These are phyloP conservation scores for Pungitius pungitius DNA, from an alignment of 2,113 vertebrate species.

Conservation along the genomic window DNA sequence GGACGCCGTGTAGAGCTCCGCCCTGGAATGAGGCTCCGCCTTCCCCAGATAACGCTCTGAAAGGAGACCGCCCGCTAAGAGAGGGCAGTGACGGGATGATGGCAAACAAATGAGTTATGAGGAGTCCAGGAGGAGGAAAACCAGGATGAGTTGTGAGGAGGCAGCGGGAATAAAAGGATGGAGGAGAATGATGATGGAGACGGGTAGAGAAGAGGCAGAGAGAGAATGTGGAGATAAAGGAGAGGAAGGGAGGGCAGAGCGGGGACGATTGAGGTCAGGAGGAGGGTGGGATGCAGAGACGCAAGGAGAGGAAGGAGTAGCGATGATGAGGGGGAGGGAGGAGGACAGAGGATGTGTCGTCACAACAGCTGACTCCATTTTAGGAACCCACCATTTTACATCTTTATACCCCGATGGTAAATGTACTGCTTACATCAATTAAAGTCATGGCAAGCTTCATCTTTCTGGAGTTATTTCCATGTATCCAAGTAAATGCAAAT, in stretches of 20 bases:
- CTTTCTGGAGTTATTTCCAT: neutral
- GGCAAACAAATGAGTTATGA: neutral
- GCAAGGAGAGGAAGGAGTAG: neutral
- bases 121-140: neutral
- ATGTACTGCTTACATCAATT: neutral
- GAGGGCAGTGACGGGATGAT: neutral
- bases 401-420: neutral
- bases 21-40: constrained; percentile 43
- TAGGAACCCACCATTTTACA: constrained; percentile 61
- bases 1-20: constrained; percentile 61
- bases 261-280: neutral
- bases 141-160: neutral
- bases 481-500: neutral
- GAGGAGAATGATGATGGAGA: neutral
- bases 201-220: neutral
- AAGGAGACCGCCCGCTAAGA: constrained; percentile 62
- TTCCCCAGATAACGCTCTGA: constrained; percentile 47
- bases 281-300: neutral
- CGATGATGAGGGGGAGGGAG: neutral
- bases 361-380: constrained; percentile 56
- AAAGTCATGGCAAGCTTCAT: neutral
- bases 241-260: neutral
- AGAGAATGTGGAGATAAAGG: neutral
- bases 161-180: neutral
- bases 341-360: constrained; percentile 19